phyloP scores from a whole-genome alignment of 2,797 vertebrate genomes.

The Syngnathus acus region DNA sequence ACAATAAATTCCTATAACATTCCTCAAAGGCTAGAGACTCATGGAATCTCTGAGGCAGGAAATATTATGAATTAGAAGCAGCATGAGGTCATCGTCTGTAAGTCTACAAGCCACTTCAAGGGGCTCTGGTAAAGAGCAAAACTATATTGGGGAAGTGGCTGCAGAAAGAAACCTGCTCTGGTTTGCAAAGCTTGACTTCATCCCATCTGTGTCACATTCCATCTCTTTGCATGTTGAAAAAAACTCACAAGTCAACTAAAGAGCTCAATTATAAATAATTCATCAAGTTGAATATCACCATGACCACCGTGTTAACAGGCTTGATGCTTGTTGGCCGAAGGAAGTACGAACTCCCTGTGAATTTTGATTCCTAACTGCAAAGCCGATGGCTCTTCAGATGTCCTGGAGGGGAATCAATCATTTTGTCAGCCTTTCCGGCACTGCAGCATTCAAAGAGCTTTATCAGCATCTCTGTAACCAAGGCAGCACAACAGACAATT shows the following conservation, averaged over 20 bases:
- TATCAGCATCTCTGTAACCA: constrained; percentile 20
- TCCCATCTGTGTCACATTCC: neutral
- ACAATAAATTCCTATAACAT: constrained; percentile 36
- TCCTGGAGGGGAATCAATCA: constrained; percentile 47
- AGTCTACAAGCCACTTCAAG: constrained; percentile 31
- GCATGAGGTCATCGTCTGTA: constrained; percentile 41
- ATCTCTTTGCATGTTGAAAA: constrained; percentile 1
- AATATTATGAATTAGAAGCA: constrained; percentile 28
- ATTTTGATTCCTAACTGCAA: constrained; percentile 43
- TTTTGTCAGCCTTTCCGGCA: constrained; percentile 21
- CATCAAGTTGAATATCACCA: constrained; percentile 24
- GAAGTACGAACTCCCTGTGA: constrained; percentile 30
- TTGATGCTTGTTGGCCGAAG: constrained; percentile 1
- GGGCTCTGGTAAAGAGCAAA: constrained; percentile 18
- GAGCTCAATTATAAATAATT: constrained; percentile 2
- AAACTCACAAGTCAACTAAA: neutral
- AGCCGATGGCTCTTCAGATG: constrained; percentile 28
- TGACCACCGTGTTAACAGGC: constrained; percentile 18
- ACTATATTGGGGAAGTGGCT: constrained; percentile 9
- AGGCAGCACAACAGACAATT: neutral
- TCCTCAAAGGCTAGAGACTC: constrained; percentile 29
- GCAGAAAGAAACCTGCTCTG: constrained; percentile 7
- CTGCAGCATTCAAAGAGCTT: constrained; percentile 10
- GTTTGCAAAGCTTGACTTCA: constrained; percentile 18
- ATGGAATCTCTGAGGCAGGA: constrained; percentile 20